Evolutionary conservation across 1,140 invertebrate species (phyloP), one percentile per base, ranked within the genome.

Genomic region (Piezodorus guildinii): DNA sequence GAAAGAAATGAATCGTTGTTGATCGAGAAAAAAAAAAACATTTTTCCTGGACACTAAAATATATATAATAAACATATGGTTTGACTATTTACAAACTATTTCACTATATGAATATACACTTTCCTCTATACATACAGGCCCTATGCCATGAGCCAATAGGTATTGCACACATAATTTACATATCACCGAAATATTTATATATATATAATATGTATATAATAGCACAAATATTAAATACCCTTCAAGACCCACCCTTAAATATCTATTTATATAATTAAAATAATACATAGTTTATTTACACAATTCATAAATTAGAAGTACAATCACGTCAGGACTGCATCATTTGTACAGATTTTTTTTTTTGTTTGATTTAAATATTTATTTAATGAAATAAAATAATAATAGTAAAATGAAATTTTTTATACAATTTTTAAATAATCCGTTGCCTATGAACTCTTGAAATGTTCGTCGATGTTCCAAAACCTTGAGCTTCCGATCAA

Each of bases 141-240:
- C 17, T 5, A 16, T 23, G 23, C 6, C 52, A 56, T 56, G 52
- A 25, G 52, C 52, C 23, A 23, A 56, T 25, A 23, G 23, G 23
- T 56, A 56, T 56, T 56, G 52, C 52, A 56, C 52, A 56, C 52
- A 56, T 56, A 56, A 56, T 56, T 56, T 56, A 56, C 52, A 56
- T 56, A 56, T 56, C 52, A 56, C 52, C 52, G 15, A 56, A 23
- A 56, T 56, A 56, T 56, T 56, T 56, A 56, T 56, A 56, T 56
- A 56, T 56, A 56, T 25, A 56, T 23, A 23, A 56, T 25, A 56
- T 56, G 52, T 56, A 56, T 56, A 56, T 56, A 56, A 25, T 56
- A 56, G 52, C 52, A 56, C 52, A 56, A 56, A 23, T 56, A 56
- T 49, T 49, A 49, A 21, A 49, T 49, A 49, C 46, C 46, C 46